Evolutionary conservation across 1,140 invertebrate genomes (phyloP), one percentile per base, ranked within the genome.

Genomic region (Brachionus sp.): DNA sequence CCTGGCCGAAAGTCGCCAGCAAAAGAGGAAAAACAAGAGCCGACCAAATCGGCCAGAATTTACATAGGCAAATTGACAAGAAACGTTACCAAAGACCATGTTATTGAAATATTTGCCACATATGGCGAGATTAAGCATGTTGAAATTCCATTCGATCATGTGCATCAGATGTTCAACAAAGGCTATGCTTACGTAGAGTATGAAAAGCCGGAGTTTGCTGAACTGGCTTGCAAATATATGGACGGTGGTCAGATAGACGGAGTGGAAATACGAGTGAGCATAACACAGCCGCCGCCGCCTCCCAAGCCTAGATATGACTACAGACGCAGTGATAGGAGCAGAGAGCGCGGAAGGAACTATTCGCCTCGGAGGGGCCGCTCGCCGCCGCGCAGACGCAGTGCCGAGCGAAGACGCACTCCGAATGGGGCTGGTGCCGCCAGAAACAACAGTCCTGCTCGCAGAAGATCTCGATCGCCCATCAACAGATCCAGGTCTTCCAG

Each of bases 141-240:
- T 0, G 96, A 98, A 85, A 94, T 97, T 86, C 93, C 94, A 0
- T 91, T 92, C 77, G 95, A 98, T 86, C 92, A 95, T 84, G 90
- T 93, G 46, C 95, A 98, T 89, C 91, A 93, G 0, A 92, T 94
- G 87, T 91, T 95, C 84, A 93, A 94, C 25, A 91, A 93, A 33
- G 95, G 96, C 13, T 95, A 95, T 90, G 95, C 94, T 6, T 98
- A 98, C 88, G 93, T 99, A 6, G 96, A 98, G 86, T 99, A 94
- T 89, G 93, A 93, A 85, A 96, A 92, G 83, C 90, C 95, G 0
- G 96, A 98, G 86, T 95, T 98, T 89, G 96, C 96, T 39, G 95
- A 98, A 89, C 96, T 96, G 90, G 97, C 97, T 0, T 95, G 98
- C 92, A 98, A 98, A 89, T 95, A 98, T 86, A 98, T 98, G 97